Base-by-base conservation (phyloP, 2,113 vertebrate species). In the Passerina amoena region DNA sequence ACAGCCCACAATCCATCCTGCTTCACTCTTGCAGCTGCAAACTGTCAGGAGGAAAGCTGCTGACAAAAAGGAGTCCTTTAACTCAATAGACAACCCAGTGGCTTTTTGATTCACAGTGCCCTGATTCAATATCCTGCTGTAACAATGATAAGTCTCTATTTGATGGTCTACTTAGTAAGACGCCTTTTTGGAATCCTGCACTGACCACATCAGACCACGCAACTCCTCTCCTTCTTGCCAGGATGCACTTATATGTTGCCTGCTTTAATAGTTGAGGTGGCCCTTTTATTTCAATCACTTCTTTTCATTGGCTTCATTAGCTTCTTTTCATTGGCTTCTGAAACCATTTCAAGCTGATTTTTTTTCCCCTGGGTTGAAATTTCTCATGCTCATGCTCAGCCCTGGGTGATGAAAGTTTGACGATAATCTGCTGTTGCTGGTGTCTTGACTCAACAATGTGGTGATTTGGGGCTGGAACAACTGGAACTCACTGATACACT, bases 391-490 rank as follows among this genome's bases (percentile, higher is more conserved):
- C 4, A 30, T 59, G 64, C 78, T 93, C 79, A 92, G 59, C 45
- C 48, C 20, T 0, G 0, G 73, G 90, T 85, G 86, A 93, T 68
- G 84, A 92, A 96, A 79, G 45, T 83, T 73, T 92, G 93, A 91
- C 1, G 3, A 88, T 92, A 91, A 94, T 94, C 90, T 91, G 87
- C 59, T 45, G 45, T 57, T 90, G 61, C 83, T 30, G 5, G 64
- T 71, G 68, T 90, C 86, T 96, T 38, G 0, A 48, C 65, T 81
- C 54, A 75, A 86, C 56, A 30, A 79, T 82, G 90, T 88, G 92
- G 68, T 91, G 90, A 92, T 96, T 96, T 96, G 19, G 68, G 69
- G 59, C 61, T 88, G 80, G 76, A 90, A 79, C 48, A 63, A 82
- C 73, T 86, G 76, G 44, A 96, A 80, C 45, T 88, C 82, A 24